Conservation (phyloP, 2,113 vertebrate genomes). For the Perccottus glenii region DNA sequence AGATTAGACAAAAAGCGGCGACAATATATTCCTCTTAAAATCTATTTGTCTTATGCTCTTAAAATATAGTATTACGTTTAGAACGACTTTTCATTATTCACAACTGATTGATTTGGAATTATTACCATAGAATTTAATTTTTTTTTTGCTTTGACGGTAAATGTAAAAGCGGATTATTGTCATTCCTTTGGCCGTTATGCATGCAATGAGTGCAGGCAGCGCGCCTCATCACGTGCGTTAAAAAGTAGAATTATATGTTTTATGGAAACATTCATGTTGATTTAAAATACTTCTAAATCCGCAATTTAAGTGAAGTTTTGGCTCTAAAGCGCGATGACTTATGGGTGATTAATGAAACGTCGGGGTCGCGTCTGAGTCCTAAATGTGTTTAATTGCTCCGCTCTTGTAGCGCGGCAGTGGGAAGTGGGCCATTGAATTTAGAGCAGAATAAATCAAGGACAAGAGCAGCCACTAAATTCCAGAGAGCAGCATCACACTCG, state of each 20-base stretch:
- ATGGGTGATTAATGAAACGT: slow-evolving; percentile 54
- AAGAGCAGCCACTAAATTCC: slow-evolving; percentile 65
- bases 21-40: background rate
- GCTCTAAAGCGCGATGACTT: slow-evolving; percentile 33
- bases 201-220: background rate
- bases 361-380: slow-evolving; percentile 49
- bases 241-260: background rate
- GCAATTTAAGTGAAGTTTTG: slow-evolving; percentile 3
- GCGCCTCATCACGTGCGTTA: background rate
- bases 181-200: background rate
- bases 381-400: slow-evolving; percentile 68
- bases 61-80: background rate
- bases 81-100: background rate
- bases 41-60: no score
- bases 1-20: no score
- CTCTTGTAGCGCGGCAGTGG: slow-evolving; percentile 50
- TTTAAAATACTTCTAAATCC: background rate
- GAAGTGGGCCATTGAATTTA: slow-evolving; percentile 64
- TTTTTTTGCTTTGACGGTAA: no score
- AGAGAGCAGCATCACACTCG: slow-evolving; percentile 50
- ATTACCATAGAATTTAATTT: no score
- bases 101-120: background rate
- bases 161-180: no score
- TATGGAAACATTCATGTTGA: no score
- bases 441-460: slow-evolving; percentile 64